Evolutionary conservation across 2,797 vertebrate genomes (phyloP), one percentile per base, ranked within the genome.

Genomic region (Hyperoplus immaculatus): DNA sequence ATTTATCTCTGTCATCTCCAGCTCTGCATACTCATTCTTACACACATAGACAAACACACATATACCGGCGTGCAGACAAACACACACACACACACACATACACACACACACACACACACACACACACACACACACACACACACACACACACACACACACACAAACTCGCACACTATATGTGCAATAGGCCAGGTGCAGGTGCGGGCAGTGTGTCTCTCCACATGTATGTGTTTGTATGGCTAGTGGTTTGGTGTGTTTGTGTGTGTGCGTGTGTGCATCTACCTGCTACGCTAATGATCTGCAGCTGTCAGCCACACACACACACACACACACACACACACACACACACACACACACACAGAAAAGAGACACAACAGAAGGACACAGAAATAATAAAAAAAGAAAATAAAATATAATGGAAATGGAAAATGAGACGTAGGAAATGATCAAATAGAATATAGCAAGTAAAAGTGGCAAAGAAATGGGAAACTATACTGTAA

Each of bases 201-300:
- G 29, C 29, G 29, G 29, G 77, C 67, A 73, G 76, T 66, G 16
- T 58, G 49, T 74, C 51, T 77, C 64, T 84, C 73, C 69, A 69
- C 69, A 54, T 74, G 75, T 82, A 56, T 75, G 72, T 85, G 72
- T 78, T 41, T 71, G 72, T 13, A n/a, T 64, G 65, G n/a, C 2
- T 67, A 54, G 66, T 69, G 57, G 50, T 71, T 61, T 29, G 80
- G 82, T 76, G 47, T 50, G 77, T 89, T 80, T 75, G 70, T 80
- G 69, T 66, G 53, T 62, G 79, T 87, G 61, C 78, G 72, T 60
- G 50, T 72, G 73, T 56, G 46, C 65, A 55, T 81, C 75, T 93
- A 92, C 90, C 90, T 93, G 92, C 87, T 87, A 83, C 86, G 84
- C 84, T 94, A 94, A 94, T 92, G 92, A 93, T 90, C 89, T 92